Evolutionary conservation across 2,888 invertebrate species (phyloP).

Genomic region (Tyria jacobaeae): DNA sequence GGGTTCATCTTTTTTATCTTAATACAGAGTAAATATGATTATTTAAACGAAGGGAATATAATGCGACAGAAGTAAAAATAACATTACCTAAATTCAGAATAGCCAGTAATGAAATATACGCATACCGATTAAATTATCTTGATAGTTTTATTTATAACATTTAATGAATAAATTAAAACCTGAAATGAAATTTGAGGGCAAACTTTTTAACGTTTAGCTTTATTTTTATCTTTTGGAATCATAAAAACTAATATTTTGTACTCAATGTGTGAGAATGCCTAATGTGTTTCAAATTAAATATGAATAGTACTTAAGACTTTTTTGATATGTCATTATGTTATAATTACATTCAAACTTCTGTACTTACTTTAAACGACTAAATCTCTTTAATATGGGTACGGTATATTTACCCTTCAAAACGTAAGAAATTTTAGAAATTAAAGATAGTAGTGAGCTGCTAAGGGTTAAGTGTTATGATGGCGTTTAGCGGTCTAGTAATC

Average conservation of each 20-base stretch:
- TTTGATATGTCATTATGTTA: neutral
- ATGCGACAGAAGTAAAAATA: too few relatives aligned
- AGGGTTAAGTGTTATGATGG: conserved; percentile 41
- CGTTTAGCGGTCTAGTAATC: conserved; percentile 47
- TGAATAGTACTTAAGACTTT: neutral
- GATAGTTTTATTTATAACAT: neutral
- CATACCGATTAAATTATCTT: neutral
- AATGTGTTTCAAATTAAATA: too few relatives aligned
- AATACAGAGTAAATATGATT: too few relatives aligned
- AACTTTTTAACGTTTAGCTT: neutral
- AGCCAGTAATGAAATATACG: neutral
- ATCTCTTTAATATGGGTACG: too few relatives aligned
- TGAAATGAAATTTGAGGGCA: neutral
- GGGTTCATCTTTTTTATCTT: too few relatives aligned
- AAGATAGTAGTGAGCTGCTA: conserved; percentile 25
- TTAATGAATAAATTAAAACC: too few relatives aligned
- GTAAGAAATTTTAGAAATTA: conserved; percentile 28
- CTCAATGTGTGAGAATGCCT: too few relatives aligned
- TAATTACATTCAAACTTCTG: neutral
- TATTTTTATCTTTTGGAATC: neutral
- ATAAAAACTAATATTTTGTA: neutral
- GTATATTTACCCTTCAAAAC: too few relatives aligned
- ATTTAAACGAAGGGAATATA: too few relatives aligned
- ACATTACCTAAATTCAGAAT: neutral
- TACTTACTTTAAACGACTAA: conserved; percentile 20